Conservation (phyloP, 2,797 vertebrate species). For the Lepus townsendii region DNA sequence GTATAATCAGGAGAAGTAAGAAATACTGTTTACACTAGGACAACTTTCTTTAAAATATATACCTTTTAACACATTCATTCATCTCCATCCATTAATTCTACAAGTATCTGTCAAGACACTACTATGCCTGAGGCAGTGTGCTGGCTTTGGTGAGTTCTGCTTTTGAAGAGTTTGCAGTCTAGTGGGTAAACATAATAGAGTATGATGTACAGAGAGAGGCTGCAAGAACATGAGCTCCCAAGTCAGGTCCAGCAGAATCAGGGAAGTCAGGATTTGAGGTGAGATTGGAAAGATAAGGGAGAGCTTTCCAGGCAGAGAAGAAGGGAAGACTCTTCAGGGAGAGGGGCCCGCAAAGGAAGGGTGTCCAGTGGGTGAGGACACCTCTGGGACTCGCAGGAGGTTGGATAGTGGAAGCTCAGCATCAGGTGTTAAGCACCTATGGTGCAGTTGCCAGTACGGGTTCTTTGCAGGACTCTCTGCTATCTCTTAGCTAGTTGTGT, state of each 20-base stretch:
- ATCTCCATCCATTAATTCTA: not conserved
- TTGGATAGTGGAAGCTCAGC: not conserved
- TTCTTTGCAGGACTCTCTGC: not conserved
- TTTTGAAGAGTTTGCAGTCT: not conserved
- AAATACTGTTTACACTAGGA: not conserved
- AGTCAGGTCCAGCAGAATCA: not conserved
- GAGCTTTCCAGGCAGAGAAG: slow-evolving; percentile 41
- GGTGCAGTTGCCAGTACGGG: not conserved
- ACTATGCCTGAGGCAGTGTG: not conserved
- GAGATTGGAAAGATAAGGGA: not conserved
- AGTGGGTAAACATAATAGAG: not conserved
- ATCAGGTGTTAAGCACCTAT: not conserved
- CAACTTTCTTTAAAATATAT: not conserved
- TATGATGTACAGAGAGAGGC: not conserved
- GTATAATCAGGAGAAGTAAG: not conserved
- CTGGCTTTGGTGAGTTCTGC: not conserved
- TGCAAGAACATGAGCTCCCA: not conserved
- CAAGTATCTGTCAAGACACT: not conserved
- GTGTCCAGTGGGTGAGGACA: not conserved
- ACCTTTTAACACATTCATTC: slow-evolving; percentile 27
- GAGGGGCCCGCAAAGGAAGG: not conserved
- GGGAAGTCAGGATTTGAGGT: not conserved
- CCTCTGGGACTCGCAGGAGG: not conserved
- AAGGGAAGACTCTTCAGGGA: not conserved
- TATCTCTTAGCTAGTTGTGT: not conserved